A percentile compares a stretch with the other conserved stretches of the same genome.
Evolutionary conservation across 1,140 invertebrate genomes (phyloP).

Genomic region (Asbolus verrucosus): DNA sequence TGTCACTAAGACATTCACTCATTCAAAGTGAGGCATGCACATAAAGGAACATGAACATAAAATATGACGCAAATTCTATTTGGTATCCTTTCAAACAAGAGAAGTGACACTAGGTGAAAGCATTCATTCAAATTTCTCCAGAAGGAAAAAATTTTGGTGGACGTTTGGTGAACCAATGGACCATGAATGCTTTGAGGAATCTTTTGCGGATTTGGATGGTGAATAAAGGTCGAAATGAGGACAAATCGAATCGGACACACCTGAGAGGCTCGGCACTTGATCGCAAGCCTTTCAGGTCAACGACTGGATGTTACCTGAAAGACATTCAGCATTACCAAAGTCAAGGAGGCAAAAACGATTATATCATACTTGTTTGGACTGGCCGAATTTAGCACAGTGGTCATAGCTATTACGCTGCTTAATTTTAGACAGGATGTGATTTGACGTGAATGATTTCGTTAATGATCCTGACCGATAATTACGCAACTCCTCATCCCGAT

Average conservation of each 20-base stretch:
- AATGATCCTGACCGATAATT: constrained; percentile 25
- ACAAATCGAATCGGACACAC: constrained; percentile 3
- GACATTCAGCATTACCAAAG: constrained; percentile 40
- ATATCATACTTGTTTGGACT: constrained; percentile 34
- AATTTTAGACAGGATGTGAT: constrained; percentile 11
- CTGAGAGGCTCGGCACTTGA: not conserved
- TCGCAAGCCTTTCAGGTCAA: constrained; percentile 15
- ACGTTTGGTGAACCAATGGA: too few relatives aligned
- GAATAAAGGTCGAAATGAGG: too few relatives aligned
- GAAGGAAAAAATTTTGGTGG: too few relatives aligned
- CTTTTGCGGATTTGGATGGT: not conserved
- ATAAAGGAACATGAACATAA: not conserved
- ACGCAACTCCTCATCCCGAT: constrained; percentile 14
- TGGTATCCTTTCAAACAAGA: too few relatives aligned
- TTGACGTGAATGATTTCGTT: constrained; percentile 22
- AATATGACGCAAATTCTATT: constrained; percentile 4
- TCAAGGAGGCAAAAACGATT: constrained; percentile 37
- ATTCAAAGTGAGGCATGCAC: not conserved
- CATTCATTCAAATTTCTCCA: too few relatives aligned
- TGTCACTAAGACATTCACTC: constrained; percentile 1
- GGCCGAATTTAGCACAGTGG: constrained; percentile 41
- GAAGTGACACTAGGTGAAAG: too few relatives aligned
- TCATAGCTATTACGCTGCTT: constrained; percentile 4
- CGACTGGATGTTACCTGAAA: constrained; percentile 43
- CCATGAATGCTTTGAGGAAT: not conserved